Evolutionary conservation across 2,797 vertebrate species (phyloP).

Genomic region (Darevskia nairensis): DNA sequence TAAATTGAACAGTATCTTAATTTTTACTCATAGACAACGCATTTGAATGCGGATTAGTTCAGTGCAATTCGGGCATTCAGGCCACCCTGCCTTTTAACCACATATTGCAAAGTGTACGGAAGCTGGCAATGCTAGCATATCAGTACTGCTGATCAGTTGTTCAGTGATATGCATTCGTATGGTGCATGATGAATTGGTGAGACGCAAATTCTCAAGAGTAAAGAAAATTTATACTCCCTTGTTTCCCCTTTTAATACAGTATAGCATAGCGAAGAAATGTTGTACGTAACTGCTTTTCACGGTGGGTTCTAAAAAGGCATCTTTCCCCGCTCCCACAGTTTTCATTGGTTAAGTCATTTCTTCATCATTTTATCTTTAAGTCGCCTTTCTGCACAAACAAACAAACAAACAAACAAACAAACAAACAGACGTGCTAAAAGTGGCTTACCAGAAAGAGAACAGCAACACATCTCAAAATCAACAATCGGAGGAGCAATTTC

Average conservation of each 20-base stretch:
- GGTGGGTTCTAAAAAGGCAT: not conserved
- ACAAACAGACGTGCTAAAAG: no score
- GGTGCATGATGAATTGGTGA: constrained; percentile 36
- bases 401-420: no score
- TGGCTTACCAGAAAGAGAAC: no score
- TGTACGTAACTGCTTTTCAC: not conserved
- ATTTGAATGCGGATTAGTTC: constrained; percentile 22
- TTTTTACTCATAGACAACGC: constrained; percentile 35
- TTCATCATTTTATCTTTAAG: no score
- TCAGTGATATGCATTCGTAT: constrained; percentile 31
- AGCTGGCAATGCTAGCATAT: not conserved
- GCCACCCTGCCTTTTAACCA: not conserved
- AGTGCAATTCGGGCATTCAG: not conserved
- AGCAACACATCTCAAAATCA: no score
- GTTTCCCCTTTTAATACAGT: not conserved
- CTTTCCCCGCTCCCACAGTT: not conserved
- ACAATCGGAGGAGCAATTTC: no score
- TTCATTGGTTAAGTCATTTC: no score
- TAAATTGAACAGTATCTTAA: constrained; percentile 5
- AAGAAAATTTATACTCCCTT: constrained; percentile 15
- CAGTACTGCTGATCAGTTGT: constrained; percentile 49
- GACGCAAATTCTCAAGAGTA: not conserved
- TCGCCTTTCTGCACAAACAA: no score
- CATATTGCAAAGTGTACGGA: not conserved
- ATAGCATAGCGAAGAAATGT: not conserved